phyloP scores from a whole-genome alignment of 2,888 invertebrate species.

The Noctua fimbriata region DNA sequence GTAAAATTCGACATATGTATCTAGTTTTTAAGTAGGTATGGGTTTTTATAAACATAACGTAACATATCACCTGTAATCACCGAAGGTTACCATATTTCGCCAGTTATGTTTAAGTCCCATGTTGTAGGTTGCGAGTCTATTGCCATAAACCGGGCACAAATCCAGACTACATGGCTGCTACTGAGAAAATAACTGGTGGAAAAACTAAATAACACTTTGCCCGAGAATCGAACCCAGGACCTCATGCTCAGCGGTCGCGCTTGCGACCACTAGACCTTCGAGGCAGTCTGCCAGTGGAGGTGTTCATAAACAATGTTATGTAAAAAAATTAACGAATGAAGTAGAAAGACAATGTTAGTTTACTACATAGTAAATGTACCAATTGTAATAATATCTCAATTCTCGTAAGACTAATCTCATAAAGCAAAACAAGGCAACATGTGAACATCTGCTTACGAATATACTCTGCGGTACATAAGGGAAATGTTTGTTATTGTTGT shows the following conservation, averaged over 20 bases:
- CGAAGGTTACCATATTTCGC: too few species aligned
- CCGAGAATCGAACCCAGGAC: too few species aligned
- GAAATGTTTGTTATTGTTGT: slow-evolving; percentile 49
- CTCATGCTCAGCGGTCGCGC: too few species aligned
- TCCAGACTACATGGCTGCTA: too few species aligned
- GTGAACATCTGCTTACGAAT: slow-evolving; percentile 15
- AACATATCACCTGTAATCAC: too few species aligned
- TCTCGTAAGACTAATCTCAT: neutral
- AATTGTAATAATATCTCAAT: neutral
- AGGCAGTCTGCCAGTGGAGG: too few species aligned
- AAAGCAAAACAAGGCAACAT: slow-evolving; percentile 13
- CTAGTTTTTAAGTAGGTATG: neutral
- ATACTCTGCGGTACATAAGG: slow-evolving; percentile 17
- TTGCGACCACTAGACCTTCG: too few species aligned
- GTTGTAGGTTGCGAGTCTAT: too few species aligned
- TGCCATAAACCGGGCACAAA: too few species aligned
- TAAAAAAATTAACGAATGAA: neutral
- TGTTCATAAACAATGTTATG: neutral
- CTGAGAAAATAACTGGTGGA: too few species aligned
- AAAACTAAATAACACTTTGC: too few species aligned
- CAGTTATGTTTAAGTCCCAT: too few species aligned
- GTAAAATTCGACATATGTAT: neutral
- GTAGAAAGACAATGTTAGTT: neutral
- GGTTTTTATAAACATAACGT: neutral
- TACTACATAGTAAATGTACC: neutral